Base-by-base conservation (phyloP, 2,888 invertebrate genomes). In the Tetranychus truncatus region DNA sequence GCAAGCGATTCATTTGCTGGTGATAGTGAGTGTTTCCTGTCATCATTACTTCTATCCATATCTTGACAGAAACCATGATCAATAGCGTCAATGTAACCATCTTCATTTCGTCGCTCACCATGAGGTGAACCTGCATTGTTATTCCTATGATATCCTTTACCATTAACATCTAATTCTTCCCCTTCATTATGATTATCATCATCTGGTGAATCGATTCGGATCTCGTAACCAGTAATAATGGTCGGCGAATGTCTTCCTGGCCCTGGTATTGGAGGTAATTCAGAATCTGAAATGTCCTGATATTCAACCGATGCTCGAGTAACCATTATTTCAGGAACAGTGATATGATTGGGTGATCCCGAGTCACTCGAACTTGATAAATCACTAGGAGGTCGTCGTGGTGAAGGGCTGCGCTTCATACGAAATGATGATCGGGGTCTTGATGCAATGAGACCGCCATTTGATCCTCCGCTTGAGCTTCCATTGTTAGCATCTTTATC, bases 251-350 rank as follows among this genome's bases (percentile, higher is more conserved):
- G 6, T 20, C n/a, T 18, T 45, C 34, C 4, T 72, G 74, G 66
- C 9, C 71, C 73, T 20, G 75, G 5, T 69, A 73, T 75, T 72
- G 45, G n/a, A 21, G 46, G 18, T 67, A 66, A 46, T 67, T 74
- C 45, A n/a, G 45, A 46, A 18, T 74, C 21, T 45, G 69, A 69
- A 24, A 24, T 20, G n/a, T 24, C 34, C 21, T 69, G 69, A 71
- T 45, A 71, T 65, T 76, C 76, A 21, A 75, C 46, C 1, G 74
- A 45, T 45, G 46, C 76, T 11, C 67, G 24, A 9, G 75, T 76
- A 24, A 75, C 44, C 15, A 67, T 75, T n/a, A 76, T 75, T 15
- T 71, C 69, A n/a, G 76, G 76, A 9, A 74, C 44, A n/a, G 55
- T 44, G 24, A 67, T 66, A 21, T 34, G 74, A 67, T 72, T 46